These are phyloP conservation scores for Callospermophilus lateralis DNA, from an alignment of 2,113 vertebrate genomes.

Conservation along the genomic window DNA sequence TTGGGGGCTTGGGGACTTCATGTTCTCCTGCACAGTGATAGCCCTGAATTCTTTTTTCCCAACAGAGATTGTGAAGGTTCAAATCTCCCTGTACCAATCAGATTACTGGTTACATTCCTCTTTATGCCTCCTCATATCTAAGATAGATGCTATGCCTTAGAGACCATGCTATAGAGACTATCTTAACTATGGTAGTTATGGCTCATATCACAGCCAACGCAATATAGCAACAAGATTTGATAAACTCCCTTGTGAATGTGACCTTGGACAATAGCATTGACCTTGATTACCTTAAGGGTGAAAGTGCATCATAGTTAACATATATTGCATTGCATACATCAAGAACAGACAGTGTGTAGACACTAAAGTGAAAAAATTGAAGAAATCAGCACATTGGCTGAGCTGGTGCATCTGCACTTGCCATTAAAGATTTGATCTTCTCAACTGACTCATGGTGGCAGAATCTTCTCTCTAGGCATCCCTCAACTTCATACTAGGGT, in stretches of 20 bases:
- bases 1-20: neutral
- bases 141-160: neutral
- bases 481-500: neutral
- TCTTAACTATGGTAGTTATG: neutral
- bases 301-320: neutral
- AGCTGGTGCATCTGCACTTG: neutral
- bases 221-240: neutral
- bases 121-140: neutral
- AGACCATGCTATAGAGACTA: neutral
- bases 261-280: neutral
- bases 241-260: neutral
- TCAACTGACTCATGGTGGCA: neutral
- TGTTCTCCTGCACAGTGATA: neutral
- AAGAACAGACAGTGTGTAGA: neutral
- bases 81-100: neutral
- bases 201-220: neutral
- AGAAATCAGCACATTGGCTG: neutral
- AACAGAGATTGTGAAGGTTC: neutral
- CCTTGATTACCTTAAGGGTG: neutral
- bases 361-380: neutral
- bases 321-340: neutral
- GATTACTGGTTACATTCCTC: neutral
- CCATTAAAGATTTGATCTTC: neutral
- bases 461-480: neutral
- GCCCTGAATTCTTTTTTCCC: too few species aligned